Evolutionary conservation across 2,113 vertebrate species (phyloP).

Genomic region (Tursiops truncatus): DNA sequence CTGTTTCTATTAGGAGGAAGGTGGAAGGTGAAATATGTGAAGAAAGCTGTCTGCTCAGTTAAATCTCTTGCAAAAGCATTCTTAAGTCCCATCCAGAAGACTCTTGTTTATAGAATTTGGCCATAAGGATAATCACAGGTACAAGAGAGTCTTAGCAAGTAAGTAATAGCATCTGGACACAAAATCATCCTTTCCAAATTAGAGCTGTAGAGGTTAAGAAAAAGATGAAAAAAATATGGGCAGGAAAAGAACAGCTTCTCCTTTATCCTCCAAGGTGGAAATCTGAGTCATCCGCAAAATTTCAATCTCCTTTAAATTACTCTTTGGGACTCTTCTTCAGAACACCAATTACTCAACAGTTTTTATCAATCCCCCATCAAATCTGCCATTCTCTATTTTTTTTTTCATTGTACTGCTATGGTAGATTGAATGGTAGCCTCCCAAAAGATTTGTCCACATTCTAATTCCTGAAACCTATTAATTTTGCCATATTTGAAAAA

Average conservation of each 20-base stretch:
- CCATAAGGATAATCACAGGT: background rate
- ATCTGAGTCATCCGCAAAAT: background rate
- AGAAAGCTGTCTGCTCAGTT: background rate
- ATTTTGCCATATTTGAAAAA: background rate
- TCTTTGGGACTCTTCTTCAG: background rate
- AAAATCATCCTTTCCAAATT: background rate
- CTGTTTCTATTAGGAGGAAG: background rate
- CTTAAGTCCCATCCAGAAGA: background rate
- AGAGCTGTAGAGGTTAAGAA: background rate
- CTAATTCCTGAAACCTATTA: background rate
- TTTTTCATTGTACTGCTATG: background rate
- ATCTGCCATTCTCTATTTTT: background rate
- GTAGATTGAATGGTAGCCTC: background rate
- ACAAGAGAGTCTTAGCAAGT: background rate
- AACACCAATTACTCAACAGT: background rate
- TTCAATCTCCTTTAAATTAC: background rate
- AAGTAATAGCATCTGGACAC: background rate
- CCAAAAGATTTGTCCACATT: background rate
- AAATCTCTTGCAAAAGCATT: constrained; percentile 11
- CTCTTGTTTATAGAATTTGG: background rate
- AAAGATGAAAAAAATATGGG: background rate
- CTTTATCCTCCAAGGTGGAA: background rate
- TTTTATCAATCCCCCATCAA: background rate
- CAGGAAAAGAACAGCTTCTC: background rate
- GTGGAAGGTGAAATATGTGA: background rate